Percentiles rank a stretch among this genome's conserved stretches.
phyloP scores from a whole-genome alignment of 2,113 vertebrate species.

The Thunnus thynnus region DNA sequence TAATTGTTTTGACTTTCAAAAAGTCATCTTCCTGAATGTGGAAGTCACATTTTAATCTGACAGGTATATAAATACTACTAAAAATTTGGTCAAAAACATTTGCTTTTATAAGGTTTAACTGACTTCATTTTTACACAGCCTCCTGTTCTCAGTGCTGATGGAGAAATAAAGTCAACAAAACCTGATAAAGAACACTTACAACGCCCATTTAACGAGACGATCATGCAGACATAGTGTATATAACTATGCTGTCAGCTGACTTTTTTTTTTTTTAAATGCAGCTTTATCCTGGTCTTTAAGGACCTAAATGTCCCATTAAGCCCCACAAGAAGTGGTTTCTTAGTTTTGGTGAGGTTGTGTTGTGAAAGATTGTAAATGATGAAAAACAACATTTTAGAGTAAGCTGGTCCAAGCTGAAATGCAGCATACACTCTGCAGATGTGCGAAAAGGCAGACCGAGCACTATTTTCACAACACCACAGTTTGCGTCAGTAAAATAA shows the following conservation, averaged over 20 bases:
- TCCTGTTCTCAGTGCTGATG: not conserved
- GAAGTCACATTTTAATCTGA: too few relatives aligned
- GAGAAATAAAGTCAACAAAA: conserved; percentile 4
- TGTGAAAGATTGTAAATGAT: conserved; percentile 12
- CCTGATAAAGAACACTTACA: not conserved
- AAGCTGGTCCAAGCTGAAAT: not conserved
- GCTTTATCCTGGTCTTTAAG: not conserved
- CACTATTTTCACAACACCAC: not conserved
- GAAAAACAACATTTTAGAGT: not conserved
- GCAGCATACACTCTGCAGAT: not conserved
- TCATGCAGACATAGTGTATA: not conserved
- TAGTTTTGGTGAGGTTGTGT: not conserved
- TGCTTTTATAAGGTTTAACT: not conserved
- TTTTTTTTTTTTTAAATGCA: not conserved
- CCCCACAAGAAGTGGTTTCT: not conserved
- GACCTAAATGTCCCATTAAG: not conserved
- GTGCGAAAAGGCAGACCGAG: not conserved
- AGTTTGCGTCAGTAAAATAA: not conserved
- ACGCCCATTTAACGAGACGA: not conserved
- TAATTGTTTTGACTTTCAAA: not conserved
- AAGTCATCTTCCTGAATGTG: not conserved
- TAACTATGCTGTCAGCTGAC: not conserved
- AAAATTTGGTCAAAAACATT: not conserved
- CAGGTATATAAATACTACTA: not conserved
- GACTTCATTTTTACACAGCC: not conserved